These are phyloP conservation scores for Australoheros facetus DNA, from an alignment of 2,797 vertebrate genomes.

Conservation along the genomic window DNA sequence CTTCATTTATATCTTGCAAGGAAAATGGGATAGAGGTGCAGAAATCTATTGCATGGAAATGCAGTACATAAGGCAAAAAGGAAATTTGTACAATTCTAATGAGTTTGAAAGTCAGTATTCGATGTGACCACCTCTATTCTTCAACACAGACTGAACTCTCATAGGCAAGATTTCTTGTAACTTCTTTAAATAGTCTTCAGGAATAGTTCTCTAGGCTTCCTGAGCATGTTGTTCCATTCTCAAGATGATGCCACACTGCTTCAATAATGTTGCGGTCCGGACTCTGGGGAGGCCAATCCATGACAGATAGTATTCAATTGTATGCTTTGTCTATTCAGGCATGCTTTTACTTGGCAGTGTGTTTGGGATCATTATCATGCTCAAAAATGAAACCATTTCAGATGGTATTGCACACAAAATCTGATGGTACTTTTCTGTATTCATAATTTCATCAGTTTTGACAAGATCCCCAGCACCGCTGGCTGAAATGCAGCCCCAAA, in stretches of 20 bases:
- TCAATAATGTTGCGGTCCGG: background rate
- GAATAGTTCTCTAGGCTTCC: background rate
- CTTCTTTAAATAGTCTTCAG: background rate
- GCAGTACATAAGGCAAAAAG: background rate
- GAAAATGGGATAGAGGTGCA: background rate
- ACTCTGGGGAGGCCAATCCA: background rate
- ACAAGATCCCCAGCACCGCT: too few relatives aligned
- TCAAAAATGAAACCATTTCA: background rate
- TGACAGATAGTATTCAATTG: background rate
- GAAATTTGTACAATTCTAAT: too few relatives aligned
- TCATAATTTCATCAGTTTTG: too few relatives aligned
- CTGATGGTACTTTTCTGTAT: background rate
- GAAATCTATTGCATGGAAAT: background rate
- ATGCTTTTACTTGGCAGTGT: background rate
- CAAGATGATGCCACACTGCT: background rate
- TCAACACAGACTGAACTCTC: background rate
- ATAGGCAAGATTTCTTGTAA: background rate
- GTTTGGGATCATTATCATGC: background rate
- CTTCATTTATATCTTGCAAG: background rate
- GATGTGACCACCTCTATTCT: background rate
- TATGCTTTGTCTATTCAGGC: background rate
- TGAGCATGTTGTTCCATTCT: background rate
- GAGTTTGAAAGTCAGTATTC: background rate
- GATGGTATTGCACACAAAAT: background rate
- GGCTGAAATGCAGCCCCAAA: background rate